Base-by-base conservation (phyloP, 1,140 invertebrate genomes). In the Anastrepha ludens region DNA sequence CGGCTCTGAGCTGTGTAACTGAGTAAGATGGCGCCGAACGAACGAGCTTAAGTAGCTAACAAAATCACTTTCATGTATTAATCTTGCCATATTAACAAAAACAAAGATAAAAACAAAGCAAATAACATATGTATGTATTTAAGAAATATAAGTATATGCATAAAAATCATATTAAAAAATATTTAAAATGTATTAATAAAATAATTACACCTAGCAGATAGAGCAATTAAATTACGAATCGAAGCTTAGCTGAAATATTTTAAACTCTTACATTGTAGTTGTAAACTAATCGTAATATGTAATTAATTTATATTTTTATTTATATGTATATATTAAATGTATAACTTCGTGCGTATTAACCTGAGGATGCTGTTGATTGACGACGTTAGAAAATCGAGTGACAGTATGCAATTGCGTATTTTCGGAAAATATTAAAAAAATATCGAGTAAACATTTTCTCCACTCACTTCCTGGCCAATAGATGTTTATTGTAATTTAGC, bases 41-140 rank as follows among this genome's bases (percentile, higher is more conserved):
- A 81, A 81, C 74, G 74, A 81, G 8, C 74, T 50, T 20, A 81
- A 9, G 44, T 81, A 87, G n/a, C 89, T 81, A 44, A 55, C n/a
- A n/a, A 29, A 55, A 81, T 92, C 90, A 87, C 89, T 89, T 91
- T 92, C 91, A 92, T 91, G 91, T 92, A 93, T 93, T 93, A 93
- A 93, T 93, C 92, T 93, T 93, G 92, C 92, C 92, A 93, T 93
- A 93, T 93, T 93, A 93, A 92, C 92, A 91, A 86, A 85, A 87
- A 85, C 17, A 81, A 55, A 29, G 17, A 81, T 81, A 50, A 81
- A 81, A 15, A 81, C 13, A 20, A 81, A n/a, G 20, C 47, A 20
- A 55, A n/a, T 78, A 87, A 65, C 55, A 85, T 78, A 29, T 29
- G 29, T 29, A 29, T 29, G 29, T 29, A 88, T 58, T 70, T 86